Evolutionary conservation across 2,113 vertebrate genomes (phyloP).

Genomic region (Trinectes maculatus): DNA sequence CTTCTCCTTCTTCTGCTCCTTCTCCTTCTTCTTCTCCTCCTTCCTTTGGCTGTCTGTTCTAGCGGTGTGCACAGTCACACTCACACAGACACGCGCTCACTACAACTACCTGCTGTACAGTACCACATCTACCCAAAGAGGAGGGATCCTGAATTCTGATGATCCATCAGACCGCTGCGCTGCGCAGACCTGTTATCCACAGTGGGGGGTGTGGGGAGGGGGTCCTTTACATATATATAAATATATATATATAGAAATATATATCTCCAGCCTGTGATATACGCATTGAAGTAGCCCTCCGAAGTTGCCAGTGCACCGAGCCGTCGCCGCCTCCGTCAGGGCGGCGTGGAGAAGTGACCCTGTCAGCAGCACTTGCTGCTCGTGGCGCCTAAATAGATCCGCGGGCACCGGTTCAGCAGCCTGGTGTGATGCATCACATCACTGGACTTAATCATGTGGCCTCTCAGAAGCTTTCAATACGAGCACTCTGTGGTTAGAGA

Average conservation of each 20-base stretch:
- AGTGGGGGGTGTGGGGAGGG: constrained; percentile 21
- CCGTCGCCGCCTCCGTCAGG: constrained; percentile 61
- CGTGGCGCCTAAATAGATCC: constrained; percentile 47
- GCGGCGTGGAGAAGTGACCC: constrained; percentile 63
- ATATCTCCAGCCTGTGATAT: constrained; percentile 46
- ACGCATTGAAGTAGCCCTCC: constrained; percentile 32
- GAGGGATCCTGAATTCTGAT: constrained; percentile 50
- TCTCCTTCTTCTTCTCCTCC: constrained; percentile 38
- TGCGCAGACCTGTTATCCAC: constrained; percentile 53
- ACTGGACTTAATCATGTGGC: too few species aligned
- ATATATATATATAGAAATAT: too few species aligned
- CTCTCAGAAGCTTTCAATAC: not conserved
- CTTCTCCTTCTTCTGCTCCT: constrained; percentile 25
- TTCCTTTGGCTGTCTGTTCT: constrained; percentile 57
- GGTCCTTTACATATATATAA: constrained; percentile 43
- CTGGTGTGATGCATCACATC: constrained; percentile 10
- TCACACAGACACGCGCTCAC: constrained; percentile 18
- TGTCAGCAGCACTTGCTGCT: constrained; percentile 38
- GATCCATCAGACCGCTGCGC: constrained; percentile 55
- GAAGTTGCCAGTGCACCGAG: constrained; percentile 65
- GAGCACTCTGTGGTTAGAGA: too few species aligned
- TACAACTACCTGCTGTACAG: constrained; percentile 46
- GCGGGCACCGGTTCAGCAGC: constrained; percentile 56
- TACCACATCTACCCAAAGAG: constrained; percentile 54
- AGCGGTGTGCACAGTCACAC: constrained; percentile 42